Conservation (phyloP, 2,888 invertebrate genomes). For the Drosophila longiperda region DNA sequence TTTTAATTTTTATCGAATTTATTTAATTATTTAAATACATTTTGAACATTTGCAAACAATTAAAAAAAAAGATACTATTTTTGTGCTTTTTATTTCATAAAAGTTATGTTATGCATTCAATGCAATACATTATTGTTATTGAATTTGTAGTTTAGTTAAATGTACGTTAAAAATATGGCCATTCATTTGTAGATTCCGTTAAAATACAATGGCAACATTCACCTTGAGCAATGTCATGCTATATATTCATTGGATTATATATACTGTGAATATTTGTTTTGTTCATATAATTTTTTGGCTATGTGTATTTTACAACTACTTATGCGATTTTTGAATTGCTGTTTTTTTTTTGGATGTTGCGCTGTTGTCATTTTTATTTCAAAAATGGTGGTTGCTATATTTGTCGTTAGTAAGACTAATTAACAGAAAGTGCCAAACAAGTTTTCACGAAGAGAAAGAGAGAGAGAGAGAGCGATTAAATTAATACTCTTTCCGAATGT, state of each 20-base stretch:
- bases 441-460: constrained; percentile 3
- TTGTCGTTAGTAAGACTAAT: constrained; percentile 24
- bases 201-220: constrained; percentile 57
- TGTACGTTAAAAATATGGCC: constrained; percentile 6
- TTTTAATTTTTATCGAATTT: background rate
- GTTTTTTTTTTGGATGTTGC: constrained; percentile 12
- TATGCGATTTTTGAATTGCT: constrained; percentile 29
- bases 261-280: constrained; percentile 39
- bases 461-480: background rate
- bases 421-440: constrained; percentile 28
- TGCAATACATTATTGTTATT: background rate
- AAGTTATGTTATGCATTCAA: background rate
- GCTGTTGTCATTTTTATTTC: constrained; percentile 49
- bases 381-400: constrained; percentile 12
- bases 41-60: background rate
- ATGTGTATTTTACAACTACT: constrained; percentile 30
- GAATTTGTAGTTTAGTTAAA: background rate
- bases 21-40: background rate
- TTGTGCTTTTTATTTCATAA: background rate
- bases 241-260: constrained; percentile 45
- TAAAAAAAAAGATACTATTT: background rate
- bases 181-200: constrained; percentile 61
- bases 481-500: background rate
- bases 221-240: constrained; percentile 59
- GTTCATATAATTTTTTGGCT: constrained; percentile 19